A percentile compares a stretch with the other conserved stretches of the same genome.
These are phyloP conservation scores for Rhinoderma darwinii DNA, from an alignment of 2,113 vertebrate genomes.

Conservation along the genomic window DNA sequence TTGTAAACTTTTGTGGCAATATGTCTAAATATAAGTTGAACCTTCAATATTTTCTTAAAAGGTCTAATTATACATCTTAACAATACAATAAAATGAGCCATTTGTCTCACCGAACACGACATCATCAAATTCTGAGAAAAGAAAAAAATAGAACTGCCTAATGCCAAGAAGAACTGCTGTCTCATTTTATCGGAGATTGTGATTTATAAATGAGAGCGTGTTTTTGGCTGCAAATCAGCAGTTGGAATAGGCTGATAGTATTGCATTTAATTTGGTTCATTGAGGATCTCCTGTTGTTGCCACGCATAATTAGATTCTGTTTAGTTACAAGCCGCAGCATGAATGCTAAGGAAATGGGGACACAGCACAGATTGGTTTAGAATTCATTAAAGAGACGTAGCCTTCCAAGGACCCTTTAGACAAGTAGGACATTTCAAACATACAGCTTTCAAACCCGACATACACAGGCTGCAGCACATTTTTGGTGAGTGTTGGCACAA, in stretches of 20 bases:
- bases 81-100: slow-evolving; percentile 37
- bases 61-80: slow-evolving; percentile 46
- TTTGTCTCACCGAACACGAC: slow-evolving; percentile 42
- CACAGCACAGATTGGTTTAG: slow-evolving; percentile 22
- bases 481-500: neutral
- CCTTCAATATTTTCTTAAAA: slow-evolving; percentile 21
- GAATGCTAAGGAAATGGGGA: slow-evolving; percentile 52
- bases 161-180: slow-evolving; percentile 53
- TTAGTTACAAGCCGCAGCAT: slow-evolving; percentile 52
- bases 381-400: slow-evolving; percentile 21
- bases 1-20: neutral
- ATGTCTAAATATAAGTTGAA: slow-evolving; percentile 3
- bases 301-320: slow-evolving; percentile 54
- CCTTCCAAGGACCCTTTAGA: slow-evolving; percentile 20
- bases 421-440: slow-evolving; percentile 37
- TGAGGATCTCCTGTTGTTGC: slow-evolving; percentile 51
- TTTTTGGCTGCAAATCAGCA: slow-evolving; percentile 52
- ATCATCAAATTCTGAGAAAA: slow-evolving; percentile 44
- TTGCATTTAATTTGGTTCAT: slow-evolving; percentile 60
- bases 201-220: slow-evolving; percentile 55
- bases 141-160: slow-evolving; percentile 1
- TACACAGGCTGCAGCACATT: neutral
- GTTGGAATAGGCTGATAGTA: slow-evolving; percentile 52
- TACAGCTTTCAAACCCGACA: neutral
- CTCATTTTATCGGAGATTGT: slow-evolving; percentile 51